Conservation (phyloP, 2,888 invertebrate genomes). For the Chalcosyrphus nemorum region DNA sequence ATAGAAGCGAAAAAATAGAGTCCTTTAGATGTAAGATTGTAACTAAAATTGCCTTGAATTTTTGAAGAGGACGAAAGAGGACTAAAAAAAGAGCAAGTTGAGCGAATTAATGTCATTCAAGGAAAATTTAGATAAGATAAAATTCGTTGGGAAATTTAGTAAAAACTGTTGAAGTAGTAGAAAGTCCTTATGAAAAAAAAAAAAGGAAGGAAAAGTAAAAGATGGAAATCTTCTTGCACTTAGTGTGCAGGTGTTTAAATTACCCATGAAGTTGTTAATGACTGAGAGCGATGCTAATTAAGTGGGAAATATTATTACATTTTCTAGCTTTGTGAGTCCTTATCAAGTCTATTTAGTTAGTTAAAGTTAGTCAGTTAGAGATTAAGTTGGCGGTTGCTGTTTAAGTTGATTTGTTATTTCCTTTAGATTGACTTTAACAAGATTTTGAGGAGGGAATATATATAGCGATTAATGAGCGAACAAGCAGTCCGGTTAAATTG, state of each 20-base stretch:
- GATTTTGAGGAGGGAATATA: too few relatives aligned
- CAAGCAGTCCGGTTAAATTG: too few relatives aligned
- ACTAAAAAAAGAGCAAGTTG: conserved; percentile 27
- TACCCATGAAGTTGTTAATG: conserved; percentile 20
- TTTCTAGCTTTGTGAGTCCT: background rate
- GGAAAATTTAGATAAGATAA: conserved; percentile 33
- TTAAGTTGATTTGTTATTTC: too few relatives aligned
- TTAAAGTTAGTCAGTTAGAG: background rate
- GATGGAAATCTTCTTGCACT: background rate
- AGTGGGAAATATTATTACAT: background rate
- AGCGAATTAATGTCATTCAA: conserved; percentile 33
- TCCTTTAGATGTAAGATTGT: conserved; percentile 3
- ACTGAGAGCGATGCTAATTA: conserved; percentile 9
- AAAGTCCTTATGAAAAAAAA: conserved; percentile 1
- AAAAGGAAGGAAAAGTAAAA: background rate
- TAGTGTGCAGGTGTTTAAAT: conserved; percentile 30
- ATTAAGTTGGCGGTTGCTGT: background rate
- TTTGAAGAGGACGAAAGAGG: background rate
- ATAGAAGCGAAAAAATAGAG: background rate
- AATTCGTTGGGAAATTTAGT: conserved; percentile 1
- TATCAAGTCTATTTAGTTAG: background rate
- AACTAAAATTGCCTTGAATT: background rate
- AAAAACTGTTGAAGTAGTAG: background rate
- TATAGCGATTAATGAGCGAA: too few relatives aligned
- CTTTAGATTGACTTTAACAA: background rate